Base-by-base conservation (phyloP, 1,140 invertebrate genomes). In the Zaprionus capensis region DNA sequence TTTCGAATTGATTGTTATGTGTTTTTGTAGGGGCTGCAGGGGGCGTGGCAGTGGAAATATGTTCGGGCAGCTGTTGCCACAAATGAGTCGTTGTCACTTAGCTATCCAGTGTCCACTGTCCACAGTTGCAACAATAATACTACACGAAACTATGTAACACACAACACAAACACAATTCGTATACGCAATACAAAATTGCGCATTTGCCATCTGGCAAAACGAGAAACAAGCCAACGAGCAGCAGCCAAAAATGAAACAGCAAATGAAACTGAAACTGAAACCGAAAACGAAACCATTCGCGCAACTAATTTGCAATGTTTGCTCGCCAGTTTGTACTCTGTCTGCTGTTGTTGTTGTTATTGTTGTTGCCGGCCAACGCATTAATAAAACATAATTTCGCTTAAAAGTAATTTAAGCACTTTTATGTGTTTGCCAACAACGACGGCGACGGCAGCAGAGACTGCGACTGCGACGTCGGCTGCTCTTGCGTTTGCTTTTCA, bases 301-400 rank as follows among this genome's bases (percentile, higher is more conserved):
- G 34, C 58, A 59, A 72, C 64, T 82, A 80, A 80, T 86, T 82
- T 75, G 74, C 46, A 66, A 59, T 66, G 46, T 76, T 72, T 49
- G 24, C 15, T 56, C 44, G 73, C 15, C 62, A 55, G 73, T 58
- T 62, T 71, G 61, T 59, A 26, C 64, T 17, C n/a, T 17, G n/a
- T 44, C 41, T 44, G 41, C 17, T 61, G 34, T 26, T 46, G 55
- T 9, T 41, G 44, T 20, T 26, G 64, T 26, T 69, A 44, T 46
- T 56, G n/a, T n/a, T 75, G 66, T 20, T 51, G 59, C 41, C 63
- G 64, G 49, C 57, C 65, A 31, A 63, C 72, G 63, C 84, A 88
- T 88, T 90, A 88, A 88, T 90, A 88, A 88, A 90, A 88, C 87
- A 88, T 84, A 90, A 88, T 87, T 87, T 80, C 67, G 81, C 81